These are phyloP conservation scores for Eurois occulta DNA, from an alignment of 2,888 invertebrate genomes.

Conservation along the genomic window DNA sequence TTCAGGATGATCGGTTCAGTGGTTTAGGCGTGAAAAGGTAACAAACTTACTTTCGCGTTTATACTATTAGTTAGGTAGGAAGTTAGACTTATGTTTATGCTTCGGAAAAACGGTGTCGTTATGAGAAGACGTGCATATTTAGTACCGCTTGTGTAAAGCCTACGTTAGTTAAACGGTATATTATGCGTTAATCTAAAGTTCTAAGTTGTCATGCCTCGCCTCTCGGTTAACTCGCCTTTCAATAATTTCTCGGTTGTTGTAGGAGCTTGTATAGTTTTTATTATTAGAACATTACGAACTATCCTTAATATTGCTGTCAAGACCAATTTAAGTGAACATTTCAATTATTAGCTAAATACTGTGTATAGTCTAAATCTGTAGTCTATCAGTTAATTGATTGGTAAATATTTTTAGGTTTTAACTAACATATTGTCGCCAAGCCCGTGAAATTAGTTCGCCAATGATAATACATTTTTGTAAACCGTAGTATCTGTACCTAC, in stretches of 20 bases:
- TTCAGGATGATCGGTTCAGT: too few species aligned
- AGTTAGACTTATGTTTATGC: too few species aligned
- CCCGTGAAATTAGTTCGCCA: too few species aligned
- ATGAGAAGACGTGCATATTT: conserved; percentile 10
- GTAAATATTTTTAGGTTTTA: too few species aligned
- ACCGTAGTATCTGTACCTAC: too few species aligned
- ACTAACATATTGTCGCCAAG: too few species aligned
- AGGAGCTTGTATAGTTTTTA: conserved; percentile 25
- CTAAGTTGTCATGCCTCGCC: conserved; percentile 5
- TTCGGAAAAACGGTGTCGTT: conserved; percentile 12
- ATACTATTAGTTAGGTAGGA: too few species aligned
- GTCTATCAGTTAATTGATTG: neutral
- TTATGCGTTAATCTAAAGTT: conserved; percentile 19
- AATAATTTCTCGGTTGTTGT: conserved; percentile 32
- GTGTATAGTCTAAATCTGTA: neutral
- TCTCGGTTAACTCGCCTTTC: conserved; percentile 11
- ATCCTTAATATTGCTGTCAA: neutral
- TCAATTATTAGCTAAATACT: neutral
- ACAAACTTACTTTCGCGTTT: too few species aligned
- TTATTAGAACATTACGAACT: too few species aligned
- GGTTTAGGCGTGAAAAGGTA: too few species aligned
- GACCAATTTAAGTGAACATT: neutral
- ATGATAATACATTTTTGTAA: neutral
- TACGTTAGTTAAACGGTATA: conserved; percentile 34
- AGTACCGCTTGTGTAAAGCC: conserved; percentile 21